These are phyloP conservation scores for Carollia perspicillata DNA, from an alignment of 2,113 vertebrate genomes.

Conservation along the genomic window DNA sequence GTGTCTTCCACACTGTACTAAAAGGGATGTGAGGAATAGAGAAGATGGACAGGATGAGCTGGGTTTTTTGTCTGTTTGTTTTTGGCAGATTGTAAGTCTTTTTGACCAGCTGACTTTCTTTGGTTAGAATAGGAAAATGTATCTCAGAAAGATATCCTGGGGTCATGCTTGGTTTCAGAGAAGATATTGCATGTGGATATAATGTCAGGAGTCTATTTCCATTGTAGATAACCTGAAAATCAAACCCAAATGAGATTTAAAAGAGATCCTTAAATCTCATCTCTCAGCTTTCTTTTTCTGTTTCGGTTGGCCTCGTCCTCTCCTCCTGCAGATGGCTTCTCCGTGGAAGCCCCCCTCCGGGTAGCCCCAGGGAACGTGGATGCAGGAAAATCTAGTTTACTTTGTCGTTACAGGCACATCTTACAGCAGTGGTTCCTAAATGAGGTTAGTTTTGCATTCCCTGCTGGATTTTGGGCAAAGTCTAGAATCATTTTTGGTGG, in stretches of 20 bases:
- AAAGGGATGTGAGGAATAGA: neutral
- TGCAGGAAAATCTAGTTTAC: neutral
- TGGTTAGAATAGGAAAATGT: neutral
- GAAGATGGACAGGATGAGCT: neutral
- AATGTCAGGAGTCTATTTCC: neutral
- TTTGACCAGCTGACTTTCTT: neutral
- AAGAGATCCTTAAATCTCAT: neutral
- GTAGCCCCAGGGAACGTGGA: neutral
- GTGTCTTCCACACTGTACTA: neutral
- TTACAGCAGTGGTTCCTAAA: neutral
- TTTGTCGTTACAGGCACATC: neutral
- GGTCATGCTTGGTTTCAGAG: neutral
- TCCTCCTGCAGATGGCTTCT: neutral
- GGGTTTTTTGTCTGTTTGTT: neutral
- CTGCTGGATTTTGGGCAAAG: neutral
- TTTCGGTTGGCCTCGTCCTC: neutral
- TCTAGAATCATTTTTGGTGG: neutral
- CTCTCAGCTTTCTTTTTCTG: neutral
- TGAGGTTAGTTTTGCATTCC: neutral
- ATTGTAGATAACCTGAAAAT: neutral
- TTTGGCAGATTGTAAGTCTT: neutral
- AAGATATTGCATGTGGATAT: neutral
- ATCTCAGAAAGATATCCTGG: neutral
- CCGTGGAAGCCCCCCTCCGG: neutral
- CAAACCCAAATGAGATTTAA: constrained; percentile 9